Percentiles rank a stretch among this genome's conserved stretches.
These are phyloP conservation scores for Neodiprion lecontei DNA, from an alignment of 1,140 invertebrate species.

Conservation along the genomic window DNA sequence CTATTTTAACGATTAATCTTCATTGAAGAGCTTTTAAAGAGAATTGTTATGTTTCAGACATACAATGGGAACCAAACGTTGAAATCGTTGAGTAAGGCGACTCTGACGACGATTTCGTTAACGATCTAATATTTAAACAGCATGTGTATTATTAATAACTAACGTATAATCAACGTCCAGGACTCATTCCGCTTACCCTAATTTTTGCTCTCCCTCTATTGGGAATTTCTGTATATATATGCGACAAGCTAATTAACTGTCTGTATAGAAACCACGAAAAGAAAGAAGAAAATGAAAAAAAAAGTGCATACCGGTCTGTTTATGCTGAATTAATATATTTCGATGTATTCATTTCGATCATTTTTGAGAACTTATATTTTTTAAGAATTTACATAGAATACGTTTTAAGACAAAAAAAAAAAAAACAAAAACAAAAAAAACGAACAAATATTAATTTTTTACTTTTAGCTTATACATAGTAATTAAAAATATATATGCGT, in stretches of 20 bases:
- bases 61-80: not conserved
- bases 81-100: not conserved
- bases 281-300: not conserved
- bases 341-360: too few relatives aligned
- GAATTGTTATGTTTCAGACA: not conserved
- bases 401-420: too few relatives aligned
- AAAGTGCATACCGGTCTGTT: not conserved
- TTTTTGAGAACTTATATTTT: too few relatives aligned
- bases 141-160: not conserved
- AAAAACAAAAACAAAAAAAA: too few relatives aligned
- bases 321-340: too few relatives aligned
- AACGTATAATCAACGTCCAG: not conserved
- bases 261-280: not conserved
- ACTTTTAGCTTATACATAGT: too few relatives aligned
- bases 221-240: slow-evolving; percentile 3
- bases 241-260: not conserved
- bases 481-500: too few relatives aligned
- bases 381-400: too few relatives aligned
- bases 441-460: too few relatives aligned
- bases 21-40: not conserved
- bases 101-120: not conserved
- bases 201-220: not conserved
- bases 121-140: not conserved
- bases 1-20: not conserved
- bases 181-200: not conserved